phyloP scores from a whole-genome alignment of 2,113 vertebrate genomes.

The Ameiurus melas region DNA sequence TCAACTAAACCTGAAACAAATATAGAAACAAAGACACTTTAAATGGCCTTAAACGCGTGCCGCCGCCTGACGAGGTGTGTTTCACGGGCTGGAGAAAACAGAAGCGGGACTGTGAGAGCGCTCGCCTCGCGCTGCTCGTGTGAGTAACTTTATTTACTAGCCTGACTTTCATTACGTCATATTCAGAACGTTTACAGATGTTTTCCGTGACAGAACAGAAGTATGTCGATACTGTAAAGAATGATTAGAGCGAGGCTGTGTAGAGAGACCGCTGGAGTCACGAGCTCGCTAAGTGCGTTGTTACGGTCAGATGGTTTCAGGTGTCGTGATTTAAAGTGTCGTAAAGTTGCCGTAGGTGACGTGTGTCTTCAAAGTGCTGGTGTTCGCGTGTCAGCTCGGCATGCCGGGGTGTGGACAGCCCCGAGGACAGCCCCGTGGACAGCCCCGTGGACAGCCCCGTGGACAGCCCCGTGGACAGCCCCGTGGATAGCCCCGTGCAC shows the following conservation, averaged over 20 bases:
- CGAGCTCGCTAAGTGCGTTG: not conserved
- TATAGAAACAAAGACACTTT: not conserved
- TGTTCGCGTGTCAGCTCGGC: constrained; percentile 33
- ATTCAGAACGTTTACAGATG: not conserved
- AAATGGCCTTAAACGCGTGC: constrained; percentile 67
- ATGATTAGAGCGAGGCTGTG: not conserved
- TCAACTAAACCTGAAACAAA: not conserved
- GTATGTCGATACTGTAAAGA: no score
- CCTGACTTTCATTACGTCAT: not conserved
- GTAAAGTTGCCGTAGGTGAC: not conserved
- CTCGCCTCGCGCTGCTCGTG: constrained; percentile 43
- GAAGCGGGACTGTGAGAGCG: constrained; percentile 31
- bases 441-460: not conserved
- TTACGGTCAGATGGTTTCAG: not conserved
- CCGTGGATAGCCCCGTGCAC: constrained; percentile 3
- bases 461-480: constrained; percentile 20
- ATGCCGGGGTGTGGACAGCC: constrained; percentile 12
- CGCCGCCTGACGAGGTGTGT: constrained; percentile 47
- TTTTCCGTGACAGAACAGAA: not conserved
- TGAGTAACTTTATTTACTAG: constrained; percentile 38
- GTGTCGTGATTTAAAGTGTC: not conserved
- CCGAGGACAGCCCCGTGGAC: constrained; percentile 29
- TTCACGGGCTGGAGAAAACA: constrained; percentile 54
- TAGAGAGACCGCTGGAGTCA: not conserved
- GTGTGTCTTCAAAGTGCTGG: not conserved